These are phyloP conservation scores for Lethenteron reissneri DNA, from an alignment of 2,113 vertebrate genomes.

Conservation along the genomic window DNA sequence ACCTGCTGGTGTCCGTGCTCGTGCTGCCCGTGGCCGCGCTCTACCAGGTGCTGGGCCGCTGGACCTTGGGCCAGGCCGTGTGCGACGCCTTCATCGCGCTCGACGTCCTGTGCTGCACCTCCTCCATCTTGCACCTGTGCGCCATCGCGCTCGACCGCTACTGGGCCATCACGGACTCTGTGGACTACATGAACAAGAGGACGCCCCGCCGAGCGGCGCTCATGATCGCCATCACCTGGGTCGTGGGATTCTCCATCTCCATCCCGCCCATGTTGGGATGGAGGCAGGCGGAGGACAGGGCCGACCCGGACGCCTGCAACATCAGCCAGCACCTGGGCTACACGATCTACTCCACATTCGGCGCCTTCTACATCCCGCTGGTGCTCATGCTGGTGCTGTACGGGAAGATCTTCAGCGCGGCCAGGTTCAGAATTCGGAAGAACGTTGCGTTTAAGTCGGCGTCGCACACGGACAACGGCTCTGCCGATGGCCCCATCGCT, in stretches of 20 bases:
- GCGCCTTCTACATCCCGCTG: constrained; percentile 88
- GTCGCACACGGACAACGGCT: neutral
- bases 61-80: constrained; percentile 77
- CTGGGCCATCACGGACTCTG: constrained; percentile 92
- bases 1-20: constrained; percentile 91
- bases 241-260: constrained; percentile 83
- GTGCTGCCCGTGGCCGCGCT: constrained; percentile 91
- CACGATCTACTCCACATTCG: constrained; percentile 94
- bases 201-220: constrained; percentile 64
- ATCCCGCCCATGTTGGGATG: constrained; percentile 95
- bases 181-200: constrained; percentile 87
- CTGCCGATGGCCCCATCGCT: too few relatives aligned
- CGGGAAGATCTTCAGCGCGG: constrained; percentile 71
- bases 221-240: constrained; percentile 78
- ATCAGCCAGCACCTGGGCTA: constrained; percentile 91
- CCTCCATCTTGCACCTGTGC: constrained; percentile 89
- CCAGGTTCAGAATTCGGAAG: constrained; percentile 72
- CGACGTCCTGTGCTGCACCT: constrained; percentile 90
- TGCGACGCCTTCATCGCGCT: constrained; percentile 89
- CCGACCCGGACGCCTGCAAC: constrained; percentile 61
- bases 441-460: constrained; percentile 34
- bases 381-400: constrained; percentile 87
- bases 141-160: constrained; percentile 91
- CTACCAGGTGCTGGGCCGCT: constrained; percentile 89
- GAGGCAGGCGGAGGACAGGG: constrained; percentile 75